These are phyloP conservation scores for Apodemus sylvaticus DNA, from an alignment of 2,113 vertebrate species.

Conservation along the genomic window DNA sequence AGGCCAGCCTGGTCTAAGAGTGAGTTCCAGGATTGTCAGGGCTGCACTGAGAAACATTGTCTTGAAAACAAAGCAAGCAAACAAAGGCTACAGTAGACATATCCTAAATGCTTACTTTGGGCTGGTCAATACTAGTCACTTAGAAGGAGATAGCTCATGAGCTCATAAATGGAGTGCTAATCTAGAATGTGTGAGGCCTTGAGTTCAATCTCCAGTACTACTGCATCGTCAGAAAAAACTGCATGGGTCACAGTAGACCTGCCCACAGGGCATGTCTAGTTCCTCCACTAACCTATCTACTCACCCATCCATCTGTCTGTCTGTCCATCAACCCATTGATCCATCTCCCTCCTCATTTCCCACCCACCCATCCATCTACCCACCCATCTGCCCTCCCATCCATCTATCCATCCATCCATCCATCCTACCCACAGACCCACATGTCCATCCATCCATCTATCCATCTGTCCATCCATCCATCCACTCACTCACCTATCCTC, in stretches of 20 bases:
- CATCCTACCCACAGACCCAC: background rate
- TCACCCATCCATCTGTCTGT: background rate
- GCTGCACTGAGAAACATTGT: background rate
- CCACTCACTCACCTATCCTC: background rate
- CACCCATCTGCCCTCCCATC: background rate
- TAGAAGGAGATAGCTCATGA: background rate
- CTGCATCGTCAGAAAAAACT: too few relatives aligned
- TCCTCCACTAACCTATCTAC: background rate
- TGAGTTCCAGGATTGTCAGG: background rate
- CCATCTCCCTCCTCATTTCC: too few relatives aligned
- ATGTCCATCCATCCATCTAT: background rate
- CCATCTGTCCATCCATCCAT: background rate
- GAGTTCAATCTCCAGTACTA: background rate
- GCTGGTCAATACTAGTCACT: background rate
- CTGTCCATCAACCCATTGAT: background rate
- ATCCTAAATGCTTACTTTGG: background rate
- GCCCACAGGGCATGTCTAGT: background rate
- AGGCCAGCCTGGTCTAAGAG: background rate
- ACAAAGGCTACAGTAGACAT: background rate
- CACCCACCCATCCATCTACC: background rate
- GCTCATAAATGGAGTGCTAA: background rate
- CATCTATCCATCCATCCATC: background rate
- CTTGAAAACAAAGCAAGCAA: background rate
- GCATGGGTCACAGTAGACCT: background rate
- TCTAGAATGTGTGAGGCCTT: background rate